Conservation (phyloP, 1,140 invertebrate species). For the Diprion similis region DNA sequence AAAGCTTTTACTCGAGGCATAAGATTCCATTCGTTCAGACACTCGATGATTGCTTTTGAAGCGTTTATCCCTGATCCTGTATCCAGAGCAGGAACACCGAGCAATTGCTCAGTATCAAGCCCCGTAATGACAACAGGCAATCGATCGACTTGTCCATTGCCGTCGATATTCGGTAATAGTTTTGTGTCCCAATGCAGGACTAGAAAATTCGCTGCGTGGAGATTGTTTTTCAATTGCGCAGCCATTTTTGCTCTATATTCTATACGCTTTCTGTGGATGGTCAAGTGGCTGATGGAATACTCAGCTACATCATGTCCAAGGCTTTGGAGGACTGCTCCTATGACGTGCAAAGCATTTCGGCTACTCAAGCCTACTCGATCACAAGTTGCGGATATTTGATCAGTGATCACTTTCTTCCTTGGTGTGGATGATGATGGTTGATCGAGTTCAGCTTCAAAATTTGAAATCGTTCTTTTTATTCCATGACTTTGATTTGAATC, state of each 20-base stretch:
- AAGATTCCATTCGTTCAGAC: conserved; percentile 29
- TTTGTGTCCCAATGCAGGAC: neutral
- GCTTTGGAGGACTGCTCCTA: neutral
- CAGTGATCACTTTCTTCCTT: conserved; percentile 13
- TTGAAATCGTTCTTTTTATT: conserved; percentile 11
- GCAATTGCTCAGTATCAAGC: conserved; percentile 19
- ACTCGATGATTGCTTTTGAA: conserved; percentile 18
- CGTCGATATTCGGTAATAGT: neutral
- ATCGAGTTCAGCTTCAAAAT: conserved; percentile 15
- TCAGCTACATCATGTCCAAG: neutral
- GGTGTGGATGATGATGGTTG: neutral
- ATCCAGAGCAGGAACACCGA: conserved; percentile 16
- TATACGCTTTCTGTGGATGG: conserved; percentile 9
- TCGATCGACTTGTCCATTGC: neutral
- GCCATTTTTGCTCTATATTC: conserved; percentile 11
- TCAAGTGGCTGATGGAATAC: neutral
- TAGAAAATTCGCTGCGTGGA: neutral
- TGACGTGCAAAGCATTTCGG: neutral
- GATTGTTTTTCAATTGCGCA: conserved; percentile 8
- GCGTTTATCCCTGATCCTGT: conserved; percentile 13
- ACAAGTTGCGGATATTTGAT: conserved; percentile 1
- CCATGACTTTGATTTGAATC: conserved; percentile 3
- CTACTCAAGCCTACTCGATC: conserved; percentile 5
- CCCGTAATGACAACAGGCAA: conserved; percentile 17
- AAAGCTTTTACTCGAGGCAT: conserved; percentile 36